These are phyloP conservation scores for Scomberomorus guttatus DNA, from an alignment of 2,797 vertebrate genomes.

Conservation along the genomic window DNA sequence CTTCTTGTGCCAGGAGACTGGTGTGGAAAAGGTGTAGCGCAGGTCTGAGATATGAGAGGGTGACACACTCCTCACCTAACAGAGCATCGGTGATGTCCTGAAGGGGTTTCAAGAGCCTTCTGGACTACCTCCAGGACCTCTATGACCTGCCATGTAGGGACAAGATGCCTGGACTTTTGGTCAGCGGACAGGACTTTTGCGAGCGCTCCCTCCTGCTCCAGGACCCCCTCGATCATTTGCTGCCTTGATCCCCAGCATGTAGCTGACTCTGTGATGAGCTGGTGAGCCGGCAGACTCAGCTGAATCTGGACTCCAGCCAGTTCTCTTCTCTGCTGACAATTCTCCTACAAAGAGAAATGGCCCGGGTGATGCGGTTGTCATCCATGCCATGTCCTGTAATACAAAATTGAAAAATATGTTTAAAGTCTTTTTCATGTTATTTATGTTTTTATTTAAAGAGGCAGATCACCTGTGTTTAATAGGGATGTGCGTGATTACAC, in stretches of 20 bases:
- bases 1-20: slow-evolving; percentile 47
- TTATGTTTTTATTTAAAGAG: too few species aligned
- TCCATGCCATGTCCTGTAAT: slow-evolving; percentile 39
- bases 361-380: slow-evolving; percentile 21
- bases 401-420: not conserved
- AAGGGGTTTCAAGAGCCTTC: slow-evolving; percentile 53
- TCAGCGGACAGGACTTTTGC: slow-evolving; percentile 43
- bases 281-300: slow-evolving; percentile 44
- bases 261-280: slow-evolving; percentile 42
- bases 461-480: not conserved
- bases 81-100: slow-evolving; percentile 41
- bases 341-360: slow-evolving; percentile 47
- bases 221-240: slow-evolving; percentile 35
- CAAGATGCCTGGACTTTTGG: slow-evolving; percentile 45
- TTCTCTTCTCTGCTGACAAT: slow-evolving; percentile 47
- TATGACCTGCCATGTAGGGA: slow-evolving; percentile 46
- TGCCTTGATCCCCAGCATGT: slow-evolving; percentile 32
- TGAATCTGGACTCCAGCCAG: slow-evolving; percentile 47
- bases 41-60: slow-evolving; percentile 51
- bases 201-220: slow-evolving; percentile 49
- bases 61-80: slow-evolving; percentile 46
- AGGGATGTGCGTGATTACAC: not conserved
- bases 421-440: too few species aligned
- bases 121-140: slow-evolving; percentile 49
- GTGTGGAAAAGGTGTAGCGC: slow-evolving; percentile 48